Conservation (phyloP, 2,113 vertebrate genomes). For the Brachirus orientalis region DNA sequence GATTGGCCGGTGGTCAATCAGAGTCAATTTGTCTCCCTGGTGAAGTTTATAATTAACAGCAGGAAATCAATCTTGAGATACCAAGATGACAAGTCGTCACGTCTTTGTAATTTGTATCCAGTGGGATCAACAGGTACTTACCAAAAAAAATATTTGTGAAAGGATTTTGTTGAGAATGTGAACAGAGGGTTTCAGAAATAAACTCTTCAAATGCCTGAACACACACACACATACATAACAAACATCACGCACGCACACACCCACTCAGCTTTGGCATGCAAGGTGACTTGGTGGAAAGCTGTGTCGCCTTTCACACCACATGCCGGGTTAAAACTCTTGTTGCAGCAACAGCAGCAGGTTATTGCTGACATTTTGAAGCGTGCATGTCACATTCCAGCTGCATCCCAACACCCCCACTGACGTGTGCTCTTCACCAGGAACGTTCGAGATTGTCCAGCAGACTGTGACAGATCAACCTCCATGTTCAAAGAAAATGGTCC, state of each 20-base stretch:
- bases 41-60: neutral
- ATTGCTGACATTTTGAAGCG: constrained; percentile 52
- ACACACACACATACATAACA: constrained; percentile 5
- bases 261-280: constrained; percentile 48
- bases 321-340: constrained; percentile 58
- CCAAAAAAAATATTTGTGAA: neutral
- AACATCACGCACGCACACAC: constrained; percentile 25
- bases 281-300: constrained; percentile 61
- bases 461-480: neutral
- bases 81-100: neutral
- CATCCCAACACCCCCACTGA: constrained; percentile 23
- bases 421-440: constrained; percentile 12
- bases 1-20: neutral
- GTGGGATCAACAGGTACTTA: neutral
- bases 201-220: constrained; percentile 33
- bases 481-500: neutral
- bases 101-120: neutral
- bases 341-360: constrained; percentile 53
- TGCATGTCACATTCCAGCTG: constrained; percentile 39
- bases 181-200: constrained; percentile 28
- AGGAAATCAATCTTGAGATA: neutral
- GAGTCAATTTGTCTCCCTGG: neutral
- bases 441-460: neutral
- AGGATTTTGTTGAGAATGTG: neutral
- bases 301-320: constrained; percentile 51